Evolutionary conservation across 1,140 invertebrate genomes (phyloP), one percentile per base, ranked within the genome.

Genomic region (Camponotus pennsylvanicus): DNA sequence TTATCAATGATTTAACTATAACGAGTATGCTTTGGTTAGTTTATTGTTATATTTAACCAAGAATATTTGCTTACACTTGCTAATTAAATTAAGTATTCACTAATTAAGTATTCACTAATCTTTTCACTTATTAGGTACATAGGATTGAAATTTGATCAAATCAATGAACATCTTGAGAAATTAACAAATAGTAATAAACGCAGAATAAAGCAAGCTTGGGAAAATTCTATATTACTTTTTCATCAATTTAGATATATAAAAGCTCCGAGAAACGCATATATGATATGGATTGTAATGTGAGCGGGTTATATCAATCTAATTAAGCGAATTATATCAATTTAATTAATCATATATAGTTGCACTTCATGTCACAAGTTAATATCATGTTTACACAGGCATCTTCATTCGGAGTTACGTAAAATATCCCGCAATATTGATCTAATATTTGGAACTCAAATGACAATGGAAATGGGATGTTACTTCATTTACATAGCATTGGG

Each of bases 251-350:
- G 15, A 77, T 63, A 18, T 63, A 0, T 15, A 32, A 42, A 77
- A 32, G 5, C 9, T 42, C 5, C 8, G 7, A 42, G 40, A 15
- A 76, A n/a, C 40, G n/a, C 21, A 55, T 34, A 5, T 15, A 1
- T 64, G 42, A 55, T 7, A 6, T 67, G 49, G 78, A 82, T 70
- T 40, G 8, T 82, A 57, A 70, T 70, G 78, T 82, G 40, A 66
- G 40, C n/a, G 0, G 18, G 9, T 37, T 34, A 18, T 0, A 15
- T n/a, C 45, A 4, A 6, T 40, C 3, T 4, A 40, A 40, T 40
- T 3, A 40, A 40, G 37, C 6, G 6, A 55, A 73, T 73, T 55
- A 0, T 37, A 55, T 57, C 34, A 11, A 73, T 55, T 8, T 0
- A 27, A 1, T 27, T 27, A 27, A 27, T 27, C 21, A 21, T 21